Evolutionary conservation across 2,797 vertebrate species (phyloP).

Genomic region (Pipistrellus pipistrellus): DNA sequence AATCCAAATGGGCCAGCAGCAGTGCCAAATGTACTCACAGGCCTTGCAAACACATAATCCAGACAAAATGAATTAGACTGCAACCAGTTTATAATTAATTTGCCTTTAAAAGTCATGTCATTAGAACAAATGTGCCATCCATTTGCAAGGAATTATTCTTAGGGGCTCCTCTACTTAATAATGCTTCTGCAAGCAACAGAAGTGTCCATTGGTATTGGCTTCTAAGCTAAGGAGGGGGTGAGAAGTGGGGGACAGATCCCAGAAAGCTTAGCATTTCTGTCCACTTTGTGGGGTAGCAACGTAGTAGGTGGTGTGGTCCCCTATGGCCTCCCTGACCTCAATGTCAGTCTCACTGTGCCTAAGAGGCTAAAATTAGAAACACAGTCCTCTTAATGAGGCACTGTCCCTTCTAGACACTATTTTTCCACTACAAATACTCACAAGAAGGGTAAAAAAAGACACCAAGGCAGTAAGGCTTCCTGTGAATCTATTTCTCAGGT

Average conservation of each 20-base stretch:
- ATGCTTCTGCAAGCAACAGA: background rate
- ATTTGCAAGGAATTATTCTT: constrained; percentile 61
- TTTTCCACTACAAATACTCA: background rate
- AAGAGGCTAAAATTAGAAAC: constrained; percentile 17
- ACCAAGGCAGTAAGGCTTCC: background rate
- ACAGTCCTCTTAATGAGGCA: background rate
- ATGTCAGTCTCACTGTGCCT: constrained; percentile 78
- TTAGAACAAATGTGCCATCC: constrained; percentile 66
- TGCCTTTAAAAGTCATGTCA: constrained; percentile 63
- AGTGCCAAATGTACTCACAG: constrained; percentile 32
- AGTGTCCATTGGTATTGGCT: background rate
- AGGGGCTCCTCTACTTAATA: constrained; percentile 53
- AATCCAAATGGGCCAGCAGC: background rate
- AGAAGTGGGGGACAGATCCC: background rate
- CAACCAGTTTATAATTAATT: constrained; percentile 75
- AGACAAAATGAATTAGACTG: constrained; percentile 32
- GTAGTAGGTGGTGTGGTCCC: background rate
- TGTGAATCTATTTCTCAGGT: constrained; percentile 31
- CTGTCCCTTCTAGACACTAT: constrained; percentile 21
- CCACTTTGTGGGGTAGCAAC: background rate
- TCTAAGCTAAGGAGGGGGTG: background rate
- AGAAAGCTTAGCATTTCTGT: constrained; percentile 16
- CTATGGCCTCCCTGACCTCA: constrained; percentile 62
- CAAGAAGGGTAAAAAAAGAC: background rate
- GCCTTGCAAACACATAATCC: constrained; percentile 65